Evolutionary conservation across 1,140 invertebrate genomes (phyloP).

Genomic region (Sminthurides bifidus): DNA sequence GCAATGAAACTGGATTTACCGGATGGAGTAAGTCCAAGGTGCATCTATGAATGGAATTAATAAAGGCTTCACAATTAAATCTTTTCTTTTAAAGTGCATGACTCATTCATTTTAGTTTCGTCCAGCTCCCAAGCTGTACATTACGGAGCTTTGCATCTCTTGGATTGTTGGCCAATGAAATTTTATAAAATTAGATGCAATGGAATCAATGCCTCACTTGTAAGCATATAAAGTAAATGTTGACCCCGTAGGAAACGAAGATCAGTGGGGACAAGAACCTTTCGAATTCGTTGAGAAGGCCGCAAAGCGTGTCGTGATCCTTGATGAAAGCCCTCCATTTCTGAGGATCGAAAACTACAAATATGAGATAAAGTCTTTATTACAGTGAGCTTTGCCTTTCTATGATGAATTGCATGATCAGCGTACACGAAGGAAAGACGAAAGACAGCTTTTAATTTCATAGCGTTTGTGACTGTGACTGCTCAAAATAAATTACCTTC

Average conservation of each 20-base stretch:
- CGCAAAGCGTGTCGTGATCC: constrained; percentile 14
- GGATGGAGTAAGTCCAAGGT: not conserved
- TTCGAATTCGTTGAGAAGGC: constrained; percentile 6
- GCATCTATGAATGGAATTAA: not conserved
- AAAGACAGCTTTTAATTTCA: too few species aligned
- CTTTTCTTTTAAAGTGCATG: constrained; percentile 10
- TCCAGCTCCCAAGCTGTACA: not conserved
- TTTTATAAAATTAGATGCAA: not conserved
- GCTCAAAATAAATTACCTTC: not conserved
- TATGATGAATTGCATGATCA: not conserved
- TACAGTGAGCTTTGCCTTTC: not conserved
- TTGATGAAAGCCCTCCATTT: constrained; percentile 10
- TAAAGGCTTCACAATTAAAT: not conserved
- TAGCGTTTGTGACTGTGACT: not conserved
- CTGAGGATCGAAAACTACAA: not conserved
- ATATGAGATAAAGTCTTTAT: not conserved
- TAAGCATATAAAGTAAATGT: constrained; percentile 23
- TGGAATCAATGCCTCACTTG: constrained; percentile 8
- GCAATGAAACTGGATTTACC: not conserved
- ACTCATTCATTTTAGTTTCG: not conserved
- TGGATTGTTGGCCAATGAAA: not conserved
- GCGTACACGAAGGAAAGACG: not conserved
- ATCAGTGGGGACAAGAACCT: constrained; percentile 23
- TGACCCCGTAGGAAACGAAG: constrained; percentile 19
- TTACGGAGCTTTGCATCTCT: not conserved